Conservation (phyloP, 2,797 vertebrate genomes). For the Okamejei kenojei region DNA sequence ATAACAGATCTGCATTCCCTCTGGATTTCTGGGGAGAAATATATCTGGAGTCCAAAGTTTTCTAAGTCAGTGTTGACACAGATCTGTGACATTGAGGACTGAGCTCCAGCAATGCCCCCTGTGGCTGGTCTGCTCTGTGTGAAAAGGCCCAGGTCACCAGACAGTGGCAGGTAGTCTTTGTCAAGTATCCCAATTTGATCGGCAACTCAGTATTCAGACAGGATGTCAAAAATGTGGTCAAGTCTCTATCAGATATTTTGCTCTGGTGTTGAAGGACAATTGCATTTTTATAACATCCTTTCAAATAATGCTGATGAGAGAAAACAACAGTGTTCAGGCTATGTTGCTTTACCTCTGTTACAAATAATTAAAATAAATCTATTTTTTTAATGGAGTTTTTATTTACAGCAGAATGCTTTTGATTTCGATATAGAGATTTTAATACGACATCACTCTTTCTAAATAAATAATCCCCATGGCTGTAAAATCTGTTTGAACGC, state of each 20-base stretch:
- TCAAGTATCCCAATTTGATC: neutral
- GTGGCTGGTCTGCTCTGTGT: no score
- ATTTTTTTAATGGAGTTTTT: neutral
- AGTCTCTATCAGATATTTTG: neutral
- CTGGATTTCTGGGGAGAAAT: no score
- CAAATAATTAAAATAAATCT: neutral
- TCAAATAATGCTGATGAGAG: neutral
- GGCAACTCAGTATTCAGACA: neutral
- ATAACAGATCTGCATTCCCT: no score
- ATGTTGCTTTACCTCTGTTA: neutral
- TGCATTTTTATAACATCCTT: neutral
- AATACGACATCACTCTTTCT: neutral
- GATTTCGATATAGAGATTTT: neutral
- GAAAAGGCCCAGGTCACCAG: no score
- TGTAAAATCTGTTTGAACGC: neutral
- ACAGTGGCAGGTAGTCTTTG: no score
- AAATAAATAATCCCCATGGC: neutral
- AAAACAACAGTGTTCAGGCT: neutral
- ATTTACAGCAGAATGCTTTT: neutral
- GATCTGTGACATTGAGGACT: no score
- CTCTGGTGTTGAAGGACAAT: no score
- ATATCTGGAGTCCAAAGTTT: no score
- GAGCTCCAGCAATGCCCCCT: no score
- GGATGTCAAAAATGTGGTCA: neutral
- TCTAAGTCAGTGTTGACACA: no score